These are phyloP conservation scores for Lissonota sp. DNA, from an alignment of 2,888 invertebrate species.

Conservation along the genomic window DNA sequence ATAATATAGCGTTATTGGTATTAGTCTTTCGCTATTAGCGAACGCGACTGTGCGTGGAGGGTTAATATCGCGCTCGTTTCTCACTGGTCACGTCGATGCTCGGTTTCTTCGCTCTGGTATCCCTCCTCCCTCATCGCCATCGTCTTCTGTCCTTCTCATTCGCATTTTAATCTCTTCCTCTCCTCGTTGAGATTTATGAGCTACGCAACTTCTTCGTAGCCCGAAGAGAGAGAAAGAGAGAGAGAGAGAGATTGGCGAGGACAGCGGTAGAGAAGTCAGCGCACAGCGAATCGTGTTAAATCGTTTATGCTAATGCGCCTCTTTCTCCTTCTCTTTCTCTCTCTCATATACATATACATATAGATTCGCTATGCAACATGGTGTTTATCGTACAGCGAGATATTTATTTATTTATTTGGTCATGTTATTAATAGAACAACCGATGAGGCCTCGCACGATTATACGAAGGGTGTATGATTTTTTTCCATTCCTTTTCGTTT, in stretches of 20 bases:
- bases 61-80: constrained; percentile 54
- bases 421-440: constrained; percentile 43
- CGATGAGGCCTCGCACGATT: not conserved
- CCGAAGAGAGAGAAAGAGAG: constrained; percentile 44
- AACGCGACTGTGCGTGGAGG: constrained; percentile 31
- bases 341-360: constrained; percentile 7
- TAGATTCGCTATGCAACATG: constrained; percentile 12
- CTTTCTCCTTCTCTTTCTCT: not conserved
- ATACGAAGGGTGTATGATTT: not conserved
- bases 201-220: constrained; percentile 53
- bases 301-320: constrained; percentile 59
- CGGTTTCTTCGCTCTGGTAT: not conserved
- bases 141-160: constrained; percentile 44
- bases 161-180: constrained; percentile 52
- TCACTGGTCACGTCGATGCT: constrained; percentile 51
- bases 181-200: constrained; percentile 55
- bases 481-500: too few species aligned
- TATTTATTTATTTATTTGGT: constrained; percentile 48
- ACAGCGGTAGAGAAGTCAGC: constrained; percentile 32
- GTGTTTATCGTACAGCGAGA: constrained; percentile 20
- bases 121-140: constrained; percentile 18
- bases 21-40: constrained; percentile 52
- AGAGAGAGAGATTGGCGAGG: constrained; percentile 1
- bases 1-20: constrained; percentile 53
- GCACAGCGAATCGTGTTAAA: constrained; percentile 62